Evolutionary conservation across 2,888 invertebrate species (phyloP), one percentile per base, ranked within the genome.

Genomic region (Ellobium chinense): DNA sequence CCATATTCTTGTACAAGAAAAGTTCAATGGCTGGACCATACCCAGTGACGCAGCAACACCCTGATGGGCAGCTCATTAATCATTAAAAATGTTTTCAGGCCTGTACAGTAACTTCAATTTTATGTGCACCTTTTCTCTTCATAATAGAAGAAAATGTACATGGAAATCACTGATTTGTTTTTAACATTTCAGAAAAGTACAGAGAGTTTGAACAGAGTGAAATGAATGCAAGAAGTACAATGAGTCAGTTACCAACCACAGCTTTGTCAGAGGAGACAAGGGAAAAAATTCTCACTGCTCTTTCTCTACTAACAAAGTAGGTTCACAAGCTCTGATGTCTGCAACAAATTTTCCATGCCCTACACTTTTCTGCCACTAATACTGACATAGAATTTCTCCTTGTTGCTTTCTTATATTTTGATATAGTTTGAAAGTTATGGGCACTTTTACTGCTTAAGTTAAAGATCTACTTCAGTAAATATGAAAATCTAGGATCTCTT

Each of bases 201-300:
- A 91, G 94, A 77, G 95, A 95, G 86, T 95, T 96, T 39, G 95
- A 95, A 1, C 96, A 96, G 88, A 96, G 89, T 24, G 89, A 91
- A 82, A 82, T 89, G 56, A 90, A 90, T 84, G 88, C 90, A 5
- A 83, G 90, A 36, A 90, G 90, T 7, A 90, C 89, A 4, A 75
- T 90, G 75, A 89, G 88, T 60, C 89, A 90, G 84, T 78, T 89
- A 12, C 84, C 86, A 14, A 82, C 81, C 24, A 85, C 86, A 62
- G 81, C 84, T 62, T 82, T 90, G 46, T 85, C 88, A 27, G 75
- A 82, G 14, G 83, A 82, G 18, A 88, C 88, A 0, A 83, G 88
- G 58, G 87, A 88, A 69, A 88, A 89, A 78, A 81, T 82, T 14
- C 37, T 3, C n/a, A 70, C 68, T 14, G 81, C 81, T 24, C 39